Base-by-base conservation (phyloP, 2,113 vertebrate genomes). In the Stegostoma tigrinum region DNA sequence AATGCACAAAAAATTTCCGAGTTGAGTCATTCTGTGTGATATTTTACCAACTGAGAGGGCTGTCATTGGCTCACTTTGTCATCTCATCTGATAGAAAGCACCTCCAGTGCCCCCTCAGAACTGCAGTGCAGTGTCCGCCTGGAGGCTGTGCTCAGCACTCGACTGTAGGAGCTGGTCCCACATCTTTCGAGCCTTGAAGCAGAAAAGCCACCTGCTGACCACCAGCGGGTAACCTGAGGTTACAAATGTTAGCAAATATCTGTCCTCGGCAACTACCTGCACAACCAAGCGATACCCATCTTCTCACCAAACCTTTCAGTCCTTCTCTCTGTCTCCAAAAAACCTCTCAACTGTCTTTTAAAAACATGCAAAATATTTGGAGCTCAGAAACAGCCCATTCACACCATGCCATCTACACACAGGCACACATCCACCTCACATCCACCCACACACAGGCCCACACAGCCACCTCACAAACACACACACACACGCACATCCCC, bases 251-350 rank as follows among this genome's bases (percentile, higher is more conserved):
- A 38, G 52, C 52, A 14, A 34, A 34, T 52, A 64, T 5, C 55
- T 34, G 30, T 91, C 55, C 34, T 21, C 14, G 89, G 89, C 89
- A 91, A 91, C 30, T 91, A 34, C 64, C 55, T 66, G 55, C 15
- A 91, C 86, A 91, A 91, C 55, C 89, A 89, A 89, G 52, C 2
- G 27, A 34, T 55, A 89, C 86, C 86, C 86, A 91, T 90, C 30
- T 64, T 90, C 30, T 90, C 87, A n/a, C 0, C 87, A 90, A 38
- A 34, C 55, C 55, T 61, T 66, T 38, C 89, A 64, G 64, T 34
- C 30, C 87, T 34, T 64, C 17, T 66, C 15, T 91, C 89, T 66
- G 55, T 91, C 14, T 61, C 86, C 48, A 52, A 27, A 55, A 64
- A 90, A 34, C 0, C 61, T 91, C 15, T 34, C 55, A 21, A 1